Evolutionary conservation across 2,797 vertebrate species (phyloP).

Genomic region (Centropyge bicolor): DNA sequence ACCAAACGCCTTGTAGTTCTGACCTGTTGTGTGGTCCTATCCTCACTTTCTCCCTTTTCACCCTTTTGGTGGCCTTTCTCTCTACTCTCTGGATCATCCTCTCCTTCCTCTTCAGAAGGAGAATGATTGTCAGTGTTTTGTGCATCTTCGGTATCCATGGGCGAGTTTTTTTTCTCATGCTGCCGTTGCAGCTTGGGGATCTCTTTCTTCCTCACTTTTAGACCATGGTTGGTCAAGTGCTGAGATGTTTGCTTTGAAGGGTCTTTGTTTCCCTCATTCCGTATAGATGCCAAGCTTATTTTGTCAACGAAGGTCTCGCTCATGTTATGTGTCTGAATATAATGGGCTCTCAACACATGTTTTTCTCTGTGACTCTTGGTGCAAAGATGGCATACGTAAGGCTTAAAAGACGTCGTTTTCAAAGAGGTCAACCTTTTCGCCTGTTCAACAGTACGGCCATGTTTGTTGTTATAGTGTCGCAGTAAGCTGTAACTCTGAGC

Average conservation of each 20-base stretch:
- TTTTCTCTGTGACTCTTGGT: constrained; percentile 92
- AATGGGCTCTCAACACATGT: constrained; percentile 91
- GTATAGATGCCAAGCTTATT: constrained; percentile 81
- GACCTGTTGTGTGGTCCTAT: constrained; percentile 82
- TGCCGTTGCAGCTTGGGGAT: constrained; percentile 47
- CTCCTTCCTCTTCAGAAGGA: constrained; percentile 70
- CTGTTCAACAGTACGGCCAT: constrained; percentile 89
- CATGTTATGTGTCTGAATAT: constrained; percentile 90
- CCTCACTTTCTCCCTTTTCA: constrained; percentile 81
- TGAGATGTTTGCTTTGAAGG: constrained; percentile 37
- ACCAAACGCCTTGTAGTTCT: constrained; percentile 92
- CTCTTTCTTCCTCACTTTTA: constrained; percentile 60
- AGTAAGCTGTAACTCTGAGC: constrained; percentile 92
- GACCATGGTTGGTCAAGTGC: constrained; percentile 20
- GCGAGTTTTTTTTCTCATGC: constrained; percentile 54
- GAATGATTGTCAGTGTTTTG: constrained; percentile 77
- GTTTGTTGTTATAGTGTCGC: constrained; percentile 92
- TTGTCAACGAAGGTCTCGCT: constrained; percentile 83
- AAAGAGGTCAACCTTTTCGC: constrained; percentile 87
- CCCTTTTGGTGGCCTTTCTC: constrained; percentile 71
- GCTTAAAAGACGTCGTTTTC: constrained; percentile 92
- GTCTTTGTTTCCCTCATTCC: constrained; percentile 73
- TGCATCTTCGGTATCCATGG: constrained; percentile 60
- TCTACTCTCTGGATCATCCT: constrained; percentile 82
- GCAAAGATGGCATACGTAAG: constrained; percentile 96